phyloP scores from a whole-genome alignment of 2,888 invertebrate species.

The Netelia fuscicornis region DNA sequence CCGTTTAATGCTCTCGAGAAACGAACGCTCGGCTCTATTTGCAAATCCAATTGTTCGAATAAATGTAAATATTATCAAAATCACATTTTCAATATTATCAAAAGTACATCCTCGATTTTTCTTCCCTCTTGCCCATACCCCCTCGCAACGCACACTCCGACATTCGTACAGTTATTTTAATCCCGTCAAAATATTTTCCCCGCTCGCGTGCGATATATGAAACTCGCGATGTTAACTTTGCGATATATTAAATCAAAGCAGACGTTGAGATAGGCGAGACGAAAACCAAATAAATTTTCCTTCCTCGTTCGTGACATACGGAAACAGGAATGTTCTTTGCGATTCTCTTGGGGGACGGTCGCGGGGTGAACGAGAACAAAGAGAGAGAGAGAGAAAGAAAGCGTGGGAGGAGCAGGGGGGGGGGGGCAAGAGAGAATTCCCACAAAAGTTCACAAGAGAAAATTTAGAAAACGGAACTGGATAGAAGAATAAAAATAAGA shows the following conservation, averaged over 20 bases:
- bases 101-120: background rate
- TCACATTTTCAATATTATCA: background rate
- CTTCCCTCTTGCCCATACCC: constrained; percentile 1
- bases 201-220: constrained; percentile 20
- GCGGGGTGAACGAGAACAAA: constrained; percentile 22
- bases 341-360: constrained; percentile 1
- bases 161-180: constrained; percentile 45
- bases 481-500: no score
- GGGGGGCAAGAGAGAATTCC: no score
- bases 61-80: background rate
- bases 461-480: no score
- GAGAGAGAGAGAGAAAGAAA: background rate
- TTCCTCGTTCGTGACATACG: constrained; percentile 41
- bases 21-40: no score
- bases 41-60: no score
- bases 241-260: constrained; percentile 61
- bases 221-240: constrained; percentile 17
- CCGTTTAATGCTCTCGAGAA: no score
- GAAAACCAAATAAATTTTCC: constrained; percentile 58
- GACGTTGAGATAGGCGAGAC: constrained; percentile 29
- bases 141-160: background rate
- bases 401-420: no score
- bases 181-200: constrained; percentile 59
- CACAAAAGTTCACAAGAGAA: no score
- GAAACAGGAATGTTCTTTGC: constrained; percentile 40